Evolutionary conservation across 2,797 vertebrate genomes (phyloP).

Genomic region (Cuculus canorus): DNA sequence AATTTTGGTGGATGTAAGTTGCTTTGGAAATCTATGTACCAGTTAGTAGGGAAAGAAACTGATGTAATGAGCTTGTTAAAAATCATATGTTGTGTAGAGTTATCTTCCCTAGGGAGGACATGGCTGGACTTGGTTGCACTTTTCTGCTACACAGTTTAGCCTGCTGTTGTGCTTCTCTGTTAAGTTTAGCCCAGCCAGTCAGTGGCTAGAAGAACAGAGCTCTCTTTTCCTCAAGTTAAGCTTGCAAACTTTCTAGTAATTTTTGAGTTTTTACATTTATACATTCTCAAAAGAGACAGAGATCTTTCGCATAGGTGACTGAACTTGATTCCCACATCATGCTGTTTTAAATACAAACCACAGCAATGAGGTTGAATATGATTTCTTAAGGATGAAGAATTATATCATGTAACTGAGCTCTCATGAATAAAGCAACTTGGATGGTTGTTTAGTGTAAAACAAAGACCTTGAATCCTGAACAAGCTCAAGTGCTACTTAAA

Average conservation of each 20-base stretch:
- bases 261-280: neutral
- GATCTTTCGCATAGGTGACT: neutral
- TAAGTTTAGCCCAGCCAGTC: neutral
- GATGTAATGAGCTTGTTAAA: neutral
- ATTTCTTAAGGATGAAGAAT: neutral
- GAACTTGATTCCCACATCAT: neutral
- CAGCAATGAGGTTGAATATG: fast-evolving
- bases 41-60: neutral
- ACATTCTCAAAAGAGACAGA: neutral
- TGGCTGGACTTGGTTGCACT: neutral
- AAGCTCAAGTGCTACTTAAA: neutral
- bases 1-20: neutral
- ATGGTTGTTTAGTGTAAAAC: neutral
- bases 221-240: neutral
- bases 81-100: neutral
- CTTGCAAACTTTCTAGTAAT: neutral
- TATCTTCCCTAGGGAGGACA: neutral
- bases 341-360: neutral
- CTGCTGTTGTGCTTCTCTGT: neutral
- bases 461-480: neutral
- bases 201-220: neutral
- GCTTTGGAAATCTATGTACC: neutral
- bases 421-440: neutral
- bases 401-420: neutral
- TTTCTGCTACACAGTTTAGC: neutral